A percentile compares a stretch with the other conserved stretches of the same genome.
These are phyloP conservation scores for Globicephala melas DNA, from an alignment of 2,113 vertebrate species.

Conservation along the genomic window DNA sequence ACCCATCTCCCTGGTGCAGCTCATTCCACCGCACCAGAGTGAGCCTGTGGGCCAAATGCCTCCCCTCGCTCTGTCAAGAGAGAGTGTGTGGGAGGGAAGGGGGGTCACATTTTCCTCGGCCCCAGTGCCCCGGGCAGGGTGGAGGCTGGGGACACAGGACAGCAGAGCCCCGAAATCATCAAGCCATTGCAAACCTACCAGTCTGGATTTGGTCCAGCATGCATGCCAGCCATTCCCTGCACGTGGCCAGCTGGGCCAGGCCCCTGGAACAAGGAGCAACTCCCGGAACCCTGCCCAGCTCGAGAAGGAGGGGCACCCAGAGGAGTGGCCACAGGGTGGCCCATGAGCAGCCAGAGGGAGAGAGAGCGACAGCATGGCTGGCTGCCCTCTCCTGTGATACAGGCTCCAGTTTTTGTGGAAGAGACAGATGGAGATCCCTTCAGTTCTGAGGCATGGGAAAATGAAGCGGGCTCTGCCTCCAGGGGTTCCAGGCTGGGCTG, in stretches of 20 bases:
- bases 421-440: background rate
- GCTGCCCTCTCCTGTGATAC: background rate
- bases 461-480: background rate
- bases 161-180: background rate
- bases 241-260: background rate
- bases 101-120: background rate
- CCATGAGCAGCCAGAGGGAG: background rate
- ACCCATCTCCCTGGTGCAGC: background rate
- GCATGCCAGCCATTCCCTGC: background rate
- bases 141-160: background rate
- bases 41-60: background rate
- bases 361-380: background rate
- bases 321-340: background rate
- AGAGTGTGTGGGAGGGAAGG: background rate
- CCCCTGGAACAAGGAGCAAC: background rate
- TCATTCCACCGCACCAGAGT: background rate
- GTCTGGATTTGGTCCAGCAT: background rate
- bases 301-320: background rate
- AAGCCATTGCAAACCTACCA: background rate
- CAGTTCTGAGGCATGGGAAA: background rate
- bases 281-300: rapidly evolving
- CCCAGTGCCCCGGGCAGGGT: background rate
- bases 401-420: background rate
- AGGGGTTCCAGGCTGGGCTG: background rate
- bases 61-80: background rate